Conservation (phyloP, 2,888 invertebrate species). For the Hyles lineata region DNA sequence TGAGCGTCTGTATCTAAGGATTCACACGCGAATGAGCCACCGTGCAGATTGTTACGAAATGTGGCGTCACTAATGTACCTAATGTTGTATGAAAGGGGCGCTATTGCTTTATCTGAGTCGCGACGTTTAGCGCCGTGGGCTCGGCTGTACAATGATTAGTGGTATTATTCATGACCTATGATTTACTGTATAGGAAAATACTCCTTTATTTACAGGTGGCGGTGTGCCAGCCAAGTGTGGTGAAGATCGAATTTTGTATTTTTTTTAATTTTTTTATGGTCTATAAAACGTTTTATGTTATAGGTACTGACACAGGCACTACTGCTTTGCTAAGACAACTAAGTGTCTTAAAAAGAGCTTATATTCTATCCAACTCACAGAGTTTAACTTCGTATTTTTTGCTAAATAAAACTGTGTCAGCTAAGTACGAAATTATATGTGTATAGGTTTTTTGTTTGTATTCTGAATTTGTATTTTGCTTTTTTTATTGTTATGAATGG, state of each 20-base stretch:
- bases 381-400: too few relatives aligned
- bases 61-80: constrained; percentile 83
- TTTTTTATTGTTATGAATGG: too few relatives aligned
- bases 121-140: constrained; percentile 68
- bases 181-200: constrained; percentile 37
- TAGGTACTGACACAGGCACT: too few relatives aligned
- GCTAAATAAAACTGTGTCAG: too few relatives aligned
- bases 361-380: too few relatives aligned
- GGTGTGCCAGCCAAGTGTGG: neutral
- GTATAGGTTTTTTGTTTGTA: too few relatives aligned
- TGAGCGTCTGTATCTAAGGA: constrained; percentile 84
- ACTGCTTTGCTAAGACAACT: too few relatives aligned
- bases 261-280: too few relatives aligned
- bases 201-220: neutral
- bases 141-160: constrained; percentile 59
- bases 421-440: too few relatives aligned
- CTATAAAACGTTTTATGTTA: too few relatives aligned
- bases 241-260: neutral
- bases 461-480: too few relatives aligned
- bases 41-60: constrained; percentile 83
- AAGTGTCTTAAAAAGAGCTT: too few relatives aligned
- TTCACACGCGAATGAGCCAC: constrained; percentile 80
- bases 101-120: constrained; percentile 77
- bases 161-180: constrained; percentile 48
- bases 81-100: constrained; percentile 84